Evolutionary conservation across 1,140 invertebrate genomes (phyloP).

Genomic region (Nasonia longicornis): DNA sequence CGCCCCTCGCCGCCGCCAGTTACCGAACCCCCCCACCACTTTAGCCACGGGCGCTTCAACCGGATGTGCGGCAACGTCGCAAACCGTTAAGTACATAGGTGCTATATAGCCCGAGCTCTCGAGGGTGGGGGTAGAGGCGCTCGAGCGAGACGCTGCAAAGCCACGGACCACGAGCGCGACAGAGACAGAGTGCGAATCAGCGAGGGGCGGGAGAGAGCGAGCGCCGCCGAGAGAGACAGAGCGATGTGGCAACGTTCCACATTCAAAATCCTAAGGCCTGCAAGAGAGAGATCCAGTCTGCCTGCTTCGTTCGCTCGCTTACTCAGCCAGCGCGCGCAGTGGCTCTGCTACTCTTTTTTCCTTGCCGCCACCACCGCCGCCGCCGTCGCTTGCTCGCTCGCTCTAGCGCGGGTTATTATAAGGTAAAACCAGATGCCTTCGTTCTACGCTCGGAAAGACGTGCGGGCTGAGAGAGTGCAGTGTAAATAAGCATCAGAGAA

Average conservation of each 20-base stretch:
- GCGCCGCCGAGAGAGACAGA: slow-evolving; percentile 44
- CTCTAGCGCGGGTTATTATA: neutral
- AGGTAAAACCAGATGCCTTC: neutral
- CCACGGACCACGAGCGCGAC: neutral
- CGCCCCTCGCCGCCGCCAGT: slow-evolving; percentile 29
- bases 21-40: slow-evolving; percentile 53
- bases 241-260: slow-evolving; percentile 65
- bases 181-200: neutral
- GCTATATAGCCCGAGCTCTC: slow-evolving; percentile 47
- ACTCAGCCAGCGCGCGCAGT: slow-evolving; percentile 47
- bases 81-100: slow-evolving; percentile 61
- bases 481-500: neutral
- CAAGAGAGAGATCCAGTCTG: slow-evolving; percentile 34
- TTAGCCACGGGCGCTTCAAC: slow-evolving; percentile 41
- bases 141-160: slow-evolving; percentile 10
- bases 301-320: slow-evolving; percentile 31
- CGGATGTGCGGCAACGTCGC: slow-evolving; percentile 68
- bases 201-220: slow-evolving; percentile 37
- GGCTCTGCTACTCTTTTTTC: neutral
- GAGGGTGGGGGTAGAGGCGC: slow-evolving; percentile 42
- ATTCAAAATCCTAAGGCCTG: slow-evolving; percentile 56
- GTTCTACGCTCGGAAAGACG: neutral
- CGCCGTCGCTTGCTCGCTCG: neutral
- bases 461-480: neutral
- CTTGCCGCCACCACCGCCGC: neutral